These are phyloP conservation scores for Pristionchus arcanus DNA, from an alignment of 2,888 invertebrate genomes.

Conservation along the genomic window DNA sequence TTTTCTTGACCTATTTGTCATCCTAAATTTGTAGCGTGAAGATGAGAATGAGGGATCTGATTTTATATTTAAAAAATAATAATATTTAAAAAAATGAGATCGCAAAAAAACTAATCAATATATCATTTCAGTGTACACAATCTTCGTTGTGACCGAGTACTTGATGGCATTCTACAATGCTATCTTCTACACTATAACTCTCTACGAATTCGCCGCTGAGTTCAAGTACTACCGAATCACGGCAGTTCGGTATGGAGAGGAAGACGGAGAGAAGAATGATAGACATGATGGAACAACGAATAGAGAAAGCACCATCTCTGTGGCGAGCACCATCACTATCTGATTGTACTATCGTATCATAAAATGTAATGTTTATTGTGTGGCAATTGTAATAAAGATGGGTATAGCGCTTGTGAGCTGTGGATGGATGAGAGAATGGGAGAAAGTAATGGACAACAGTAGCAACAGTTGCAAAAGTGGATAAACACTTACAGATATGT, in stretches of 20 bases:
- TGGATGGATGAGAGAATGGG: neutral
- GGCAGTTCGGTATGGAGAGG: conserved; percentile 15
- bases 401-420: neutral
- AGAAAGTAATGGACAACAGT: neutral
- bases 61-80: too few relatives aligned
- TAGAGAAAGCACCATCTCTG: too few relatives aligned
- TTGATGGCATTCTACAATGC: conserved; percentile 19
- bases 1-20: too few relatives aligned
- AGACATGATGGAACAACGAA: neutral
- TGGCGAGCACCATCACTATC: neutral
- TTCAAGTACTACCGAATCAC: conserved; percentile 39
- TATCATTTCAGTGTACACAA: conserved; percentile 43
- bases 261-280: neutral
- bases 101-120: too few relatives aligned
- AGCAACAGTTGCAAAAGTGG: neutral
- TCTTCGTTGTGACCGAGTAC: conserved; percentile 38
- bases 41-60: too few relatives aligned
- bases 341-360: neutral
- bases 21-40: too few relatives aligned
- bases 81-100: too few relatives aligned
- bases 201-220: conserved; percentile 42
- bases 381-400: conserved; percentile 11
- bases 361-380: neutral
- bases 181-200: conserved; percentile 47
- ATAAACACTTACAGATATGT: neutral